Evolutionary conservation across 2,797 vertebrate genomes (phyloP), one percentile per base, ranked within the genome.

Genomic region (Poecile montanus): DNA sequence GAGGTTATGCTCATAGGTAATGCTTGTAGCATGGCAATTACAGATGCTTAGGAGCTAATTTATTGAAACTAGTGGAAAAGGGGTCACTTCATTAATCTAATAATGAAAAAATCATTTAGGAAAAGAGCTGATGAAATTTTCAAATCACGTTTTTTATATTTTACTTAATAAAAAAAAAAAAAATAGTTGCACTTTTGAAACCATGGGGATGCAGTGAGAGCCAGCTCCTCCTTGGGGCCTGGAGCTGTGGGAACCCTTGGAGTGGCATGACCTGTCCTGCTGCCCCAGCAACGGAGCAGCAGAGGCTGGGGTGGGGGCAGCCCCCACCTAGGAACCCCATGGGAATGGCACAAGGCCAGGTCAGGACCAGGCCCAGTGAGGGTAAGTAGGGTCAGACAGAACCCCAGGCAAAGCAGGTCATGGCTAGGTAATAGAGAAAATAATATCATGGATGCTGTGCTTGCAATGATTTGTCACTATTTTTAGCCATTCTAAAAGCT

Each of bases 1-100:
- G 76, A 89, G 85, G 75, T 89, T 94, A 91, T 81, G 76, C 54
- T 91, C 38, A 54, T 34, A 81, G 73, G 73, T 88, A 81, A 77
- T 56, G 32, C 61, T 71, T 87, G 60, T 47, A 87, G 85, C 57
- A 15, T 45, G 53, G 54, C 68, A 91, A 67, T 91, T 94, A 85
- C 57, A 76, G 60, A 57, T 91, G 53, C 42, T 79, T 40, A 47
- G 65, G 53, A 85, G 57, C 22, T 91, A 82, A 57, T 71, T 85
- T 80, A 77, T 58, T 68, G 42, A 68, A 94, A 83, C 15, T 34
- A 44, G 45, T 34, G 32, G 30, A 70, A 94, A 93, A 65, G 30
- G 21, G 53, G 74, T 76, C 57, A 80, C 20, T 85, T 91, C 18
- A 58, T 73, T 70, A 78, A 87, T 90, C 53, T 87, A 29, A 29